Conservation (phyloP, 2,113 vertebrate genomes). For the Hyperopisus bebe region DNA sequence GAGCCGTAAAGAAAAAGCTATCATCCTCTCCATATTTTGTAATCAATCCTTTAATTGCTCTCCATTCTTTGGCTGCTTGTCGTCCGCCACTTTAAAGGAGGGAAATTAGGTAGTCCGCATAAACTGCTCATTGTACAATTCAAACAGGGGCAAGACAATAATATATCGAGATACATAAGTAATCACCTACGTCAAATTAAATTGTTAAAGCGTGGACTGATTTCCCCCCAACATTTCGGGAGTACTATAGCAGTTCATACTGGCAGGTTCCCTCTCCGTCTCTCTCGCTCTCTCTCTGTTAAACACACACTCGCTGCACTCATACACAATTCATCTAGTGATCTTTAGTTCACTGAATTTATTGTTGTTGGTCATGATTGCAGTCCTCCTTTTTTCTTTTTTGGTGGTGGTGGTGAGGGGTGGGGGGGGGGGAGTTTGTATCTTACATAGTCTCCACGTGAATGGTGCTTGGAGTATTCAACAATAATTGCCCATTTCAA, state of each 20-base stretch:
- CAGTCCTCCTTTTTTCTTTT: neutral
- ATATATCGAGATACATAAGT: neutral
- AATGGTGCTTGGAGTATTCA: neutral
- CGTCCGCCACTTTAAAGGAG: constrained; percentile 28
- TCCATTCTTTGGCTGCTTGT: constrained; percentile 22
- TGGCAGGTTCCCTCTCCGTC: neutral
- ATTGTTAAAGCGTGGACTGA: neutral
- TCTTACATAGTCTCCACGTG: neutral
- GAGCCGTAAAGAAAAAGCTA: constrained; percentile 40
- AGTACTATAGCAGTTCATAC: constrained; percentile 27
- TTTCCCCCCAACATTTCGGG: constrained; percentile 1
- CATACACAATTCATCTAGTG: constrained; percentile 3
- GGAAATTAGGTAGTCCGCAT: constrained; percentile 19
- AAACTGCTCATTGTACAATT: constrained; percentile 33
- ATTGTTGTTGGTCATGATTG: neutral
- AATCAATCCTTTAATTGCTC: constrained; percentile 34
- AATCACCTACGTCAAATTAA: neutral
- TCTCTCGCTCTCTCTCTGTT: constrained; percentile 23
- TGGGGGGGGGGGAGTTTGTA: neutral
- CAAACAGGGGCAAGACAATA: constrained; percentile 14
- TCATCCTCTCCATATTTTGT: constrained; percentile 49
- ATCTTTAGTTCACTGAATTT: neutral
- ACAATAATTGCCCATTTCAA: neutral
- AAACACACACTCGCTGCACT: constrained; percentile 40
- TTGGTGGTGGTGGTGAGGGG: neutral